A percentile compares a stretch with the other conserved stretches of the same genome.
phyloP scores from a whole-genome alignment of 2,113 vertebrate genomes.

The Oncorhynchus masou region DNA sequence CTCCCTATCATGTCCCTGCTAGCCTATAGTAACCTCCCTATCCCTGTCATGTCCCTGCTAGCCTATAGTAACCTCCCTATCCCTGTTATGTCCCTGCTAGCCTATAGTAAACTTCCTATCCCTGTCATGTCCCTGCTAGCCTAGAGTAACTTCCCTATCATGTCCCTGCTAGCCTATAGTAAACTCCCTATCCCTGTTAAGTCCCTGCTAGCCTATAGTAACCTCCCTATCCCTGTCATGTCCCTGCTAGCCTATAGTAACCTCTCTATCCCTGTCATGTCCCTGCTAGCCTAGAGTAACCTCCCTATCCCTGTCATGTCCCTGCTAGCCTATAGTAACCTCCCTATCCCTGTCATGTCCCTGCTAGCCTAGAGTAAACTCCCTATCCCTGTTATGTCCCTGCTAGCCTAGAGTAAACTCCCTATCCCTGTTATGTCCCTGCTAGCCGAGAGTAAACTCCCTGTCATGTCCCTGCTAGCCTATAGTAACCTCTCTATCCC shows the following conservation, averaged over 20 bases:
- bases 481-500: neutral
- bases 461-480: too few relatives aligned
- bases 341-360: too few relatives aligned
- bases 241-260: too few relatives aligned
- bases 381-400: neutral
- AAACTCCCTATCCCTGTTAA: neutral
- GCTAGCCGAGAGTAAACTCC: too few relatives aligned
- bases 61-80: neutral
- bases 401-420: neutral
- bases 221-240: too few relatives aligned
- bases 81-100: too few relatives aligned
- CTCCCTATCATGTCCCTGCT: too few relatives aligned
- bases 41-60: neutral
- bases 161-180: neutral
- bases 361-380: too few relatives aligned
- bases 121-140: too few relatives aligned
- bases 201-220: too few relatives aligned
- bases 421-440: neutral
- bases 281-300: neutral
- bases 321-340: too few relatives aligned
- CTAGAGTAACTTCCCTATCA: neutral
- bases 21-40: neutral
- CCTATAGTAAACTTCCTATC: too few relatives aligned
- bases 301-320: neutral
- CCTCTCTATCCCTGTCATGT: neutral